Evolutionary conservation across 2,797 vertebrate genomes (phyloP).

Genomic region (Semaprochilodus insignis): DNA sequence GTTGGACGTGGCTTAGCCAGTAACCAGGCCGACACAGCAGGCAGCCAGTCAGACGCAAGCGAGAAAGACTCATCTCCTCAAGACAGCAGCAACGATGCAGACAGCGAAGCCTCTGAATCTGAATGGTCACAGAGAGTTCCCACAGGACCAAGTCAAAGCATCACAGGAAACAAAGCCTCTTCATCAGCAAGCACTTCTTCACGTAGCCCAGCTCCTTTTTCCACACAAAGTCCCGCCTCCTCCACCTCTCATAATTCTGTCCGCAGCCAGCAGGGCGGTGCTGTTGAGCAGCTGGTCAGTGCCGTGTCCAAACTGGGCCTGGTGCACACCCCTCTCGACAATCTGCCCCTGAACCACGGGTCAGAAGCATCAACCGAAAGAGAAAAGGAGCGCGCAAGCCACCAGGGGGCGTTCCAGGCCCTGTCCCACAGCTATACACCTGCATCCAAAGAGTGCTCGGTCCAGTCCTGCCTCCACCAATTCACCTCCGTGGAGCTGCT

Average conservation of each 20-base stretch:
- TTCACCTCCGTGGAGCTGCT: slow-evolving; percentile 97
- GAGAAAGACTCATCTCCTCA: slow-evolving; percentile 86
- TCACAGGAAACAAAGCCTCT: slow-evolving; percentile 54
- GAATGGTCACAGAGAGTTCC: slow-evolving; percentile 79
- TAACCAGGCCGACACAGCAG: slow-evolving; percentile 69
- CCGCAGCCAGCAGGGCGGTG: slow-evolving; percentile 64
- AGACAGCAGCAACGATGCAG: slow-evolving; percentile 93
- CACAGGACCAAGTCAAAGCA: slow-evolving; percentile 58
- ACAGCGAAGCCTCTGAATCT: slow-evolving; percentile 93
- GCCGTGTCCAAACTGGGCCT: slow-evolving; percentile 85
- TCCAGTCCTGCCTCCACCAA: slow-evolving; percentile 97
- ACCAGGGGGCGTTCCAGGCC: slow-evolving; percentile 91
- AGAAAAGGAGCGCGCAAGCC: slow-evolving; percentile 68
- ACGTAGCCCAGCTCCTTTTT: slow-evolving; percentile 52
- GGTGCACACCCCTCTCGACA: slow-evolving; percentile 68
- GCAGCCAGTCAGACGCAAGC: slow-evolving; percentile 89
- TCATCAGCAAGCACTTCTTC: slow-evolving; percentile 2
- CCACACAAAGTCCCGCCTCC: slow-evolving; percentile 61
- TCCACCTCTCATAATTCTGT: slow-evolving; percentile 52
- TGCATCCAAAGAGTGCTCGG: slow-evolving; percentile 95
- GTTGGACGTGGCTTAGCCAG: slow-evolving; percentile 64
- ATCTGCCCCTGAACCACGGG: slow-evolving; percentile 54
- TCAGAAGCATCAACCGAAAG: slow-evolving; percentile 67
- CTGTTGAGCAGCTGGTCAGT: slow-evolving; percentile 78
- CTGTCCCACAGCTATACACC: slow-evolving; percentile 93